Base-by-base conservation (phyloP, 2,113 vertebrate genomes). In the Ceyx margarethae region DNA sequence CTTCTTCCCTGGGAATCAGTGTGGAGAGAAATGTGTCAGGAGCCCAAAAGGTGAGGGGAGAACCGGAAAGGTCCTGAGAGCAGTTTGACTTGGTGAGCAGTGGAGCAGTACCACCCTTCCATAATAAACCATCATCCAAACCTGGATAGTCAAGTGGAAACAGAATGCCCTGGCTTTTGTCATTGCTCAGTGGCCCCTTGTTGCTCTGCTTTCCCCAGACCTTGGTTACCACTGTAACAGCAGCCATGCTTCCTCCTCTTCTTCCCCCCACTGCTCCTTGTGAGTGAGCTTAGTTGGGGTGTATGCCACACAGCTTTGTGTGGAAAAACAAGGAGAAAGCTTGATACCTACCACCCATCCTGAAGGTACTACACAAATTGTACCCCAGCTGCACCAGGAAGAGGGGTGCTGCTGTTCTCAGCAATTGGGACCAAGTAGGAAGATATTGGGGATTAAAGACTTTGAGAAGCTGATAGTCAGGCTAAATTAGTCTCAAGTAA, bases 211-310 rank as follows among this genome's bases (percentile, higher is more conserved):
- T 18, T 18, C 64, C 40, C 31, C 15, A 35, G 64, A 57, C 51
- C 22, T 22, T 0, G 1, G 31, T n/a, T 57, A 85, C n/a, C 29
- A 8, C 40, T 40, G 7, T 3, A 79, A 16, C 68, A 72, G 42
- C 12, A 72, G 25, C 54, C 1, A 1, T n/a, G 43, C n/a, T 18
- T 46, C 42, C 15, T 67, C 31, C 18, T 85, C 29, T 14, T 66
- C 40, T 45, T 73, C 46, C 21, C 46, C 21, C 23, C 33, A 9
- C 7, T 14, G 33, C 5, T 33, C 13, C 37, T 13, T 1, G 4
- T 0, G 1, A 15, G 4, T 10, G 13, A 51, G 15, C 11, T 57
- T 19, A 5, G 10, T 4, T 62, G 57, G 22, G 26, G 56, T 1
- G 0, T 25, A 45, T 58, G 20, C 35, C 5, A 2, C 42, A 16